Percentiles rank a stretch among this genome's conserved stretches.
phyloP scores from a whole-genome alignment of 2,888 invertebrate genomes.

The Matsumyia berberina region DNA sequence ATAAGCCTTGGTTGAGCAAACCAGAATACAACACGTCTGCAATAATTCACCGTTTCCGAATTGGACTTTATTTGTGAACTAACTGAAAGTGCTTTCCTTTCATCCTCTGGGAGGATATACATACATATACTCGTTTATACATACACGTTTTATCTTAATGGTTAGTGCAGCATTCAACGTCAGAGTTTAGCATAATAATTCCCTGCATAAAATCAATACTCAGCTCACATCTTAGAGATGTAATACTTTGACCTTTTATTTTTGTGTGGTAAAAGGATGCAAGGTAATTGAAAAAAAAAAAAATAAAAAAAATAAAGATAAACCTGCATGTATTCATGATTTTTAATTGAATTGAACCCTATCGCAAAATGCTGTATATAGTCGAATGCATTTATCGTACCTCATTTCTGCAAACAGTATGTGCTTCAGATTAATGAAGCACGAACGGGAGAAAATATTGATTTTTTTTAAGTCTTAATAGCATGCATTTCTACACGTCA shows the following conservation, averaged over 20 bases:
- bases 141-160: conserved; percentile 41
- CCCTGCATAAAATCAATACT: conserved; percentile 65
- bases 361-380: conserved; percentile 55
- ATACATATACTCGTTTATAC: too few species aligned
- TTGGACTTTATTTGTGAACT: not conserved
- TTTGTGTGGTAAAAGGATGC: conserved; percentile 46
- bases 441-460: conserved; percentile 70
- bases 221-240: conserved; percentile 60
- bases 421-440: conserved; percentile 68
- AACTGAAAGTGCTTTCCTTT: not conserved
- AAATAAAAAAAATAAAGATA: conserved; percentile 36
- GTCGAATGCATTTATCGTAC: conserved; percentile 48
- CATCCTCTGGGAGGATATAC: conserved; percentile 8
- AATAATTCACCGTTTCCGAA: conserved; percentile 4
- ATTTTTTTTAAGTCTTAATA: conserved; percentile 68
- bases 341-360: conserved; percentile 71
- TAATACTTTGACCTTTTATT: conserved; percentile 69
- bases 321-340: conserved; percentile 61
- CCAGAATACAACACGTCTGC: not conserved
- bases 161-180: conserved; percentile 50
- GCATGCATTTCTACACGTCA: conserved; percentile 74
- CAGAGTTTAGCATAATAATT: conserved; percentile 49
- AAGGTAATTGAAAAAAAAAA: conserved; percentile 28
- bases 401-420: conserved; percentile 26
- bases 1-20: not conserved